A percentile compares a stretch with the other conserved stretches of the same genome.
These are phyloP conservation scores for Periophthalmodon schlosseri DNA, from an alignment of 2,113 vertebrate genomes.

Conservation along the genomic window DNA sequence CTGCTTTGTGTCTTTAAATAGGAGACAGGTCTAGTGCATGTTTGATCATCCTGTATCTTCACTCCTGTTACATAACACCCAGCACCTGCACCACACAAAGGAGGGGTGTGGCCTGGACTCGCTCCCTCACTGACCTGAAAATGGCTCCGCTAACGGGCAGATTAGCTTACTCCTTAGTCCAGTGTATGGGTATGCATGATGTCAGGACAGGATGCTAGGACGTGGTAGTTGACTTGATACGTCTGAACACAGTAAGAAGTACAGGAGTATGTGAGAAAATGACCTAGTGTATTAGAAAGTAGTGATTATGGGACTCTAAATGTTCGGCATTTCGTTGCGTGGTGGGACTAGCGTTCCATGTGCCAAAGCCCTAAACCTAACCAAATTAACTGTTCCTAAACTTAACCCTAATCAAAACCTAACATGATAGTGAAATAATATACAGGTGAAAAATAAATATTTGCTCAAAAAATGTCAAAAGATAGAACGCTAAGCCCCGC, in stretches of 20 bases:
- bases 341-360: too few species aligned
- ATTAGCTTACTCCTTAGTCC: neutral
- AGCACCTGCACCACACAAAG: constrained; percentile 41
- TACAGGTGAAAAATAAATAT: too few species aligned
- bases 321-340: too few species aligned
- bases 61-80: constrained; percentile 52
- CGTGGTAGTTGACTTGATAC: neutral
- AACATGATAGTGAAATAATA: too few species aligned
- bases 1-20: constrained; percentile 46
- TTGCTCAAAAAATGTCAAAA: too few species aligned
- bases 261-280: neutral
- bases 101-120: neutral
- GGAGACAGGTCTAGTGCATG: constrained; percentile 16
- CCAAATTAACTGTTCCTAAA: too few species aligned
- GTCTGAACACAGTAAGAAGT: neutral
- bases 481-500: too few species aligned
- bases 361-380: too few species aligned
- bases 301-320: neutral
- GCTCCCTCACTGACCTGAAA: neutral
- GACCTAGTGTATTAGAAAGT: neutral
- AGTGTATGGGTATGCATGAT: neutral
- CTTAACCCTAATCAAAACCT: too few species aligned
- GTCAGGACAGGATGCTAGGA: neutral
- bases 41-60: constrained; percentile 38
- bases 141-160: constrained; percentile 2